phyloP scores from a whole-genome alignment of 2,113 vertebrate species.

The Collichthys lucidus region DNA sequence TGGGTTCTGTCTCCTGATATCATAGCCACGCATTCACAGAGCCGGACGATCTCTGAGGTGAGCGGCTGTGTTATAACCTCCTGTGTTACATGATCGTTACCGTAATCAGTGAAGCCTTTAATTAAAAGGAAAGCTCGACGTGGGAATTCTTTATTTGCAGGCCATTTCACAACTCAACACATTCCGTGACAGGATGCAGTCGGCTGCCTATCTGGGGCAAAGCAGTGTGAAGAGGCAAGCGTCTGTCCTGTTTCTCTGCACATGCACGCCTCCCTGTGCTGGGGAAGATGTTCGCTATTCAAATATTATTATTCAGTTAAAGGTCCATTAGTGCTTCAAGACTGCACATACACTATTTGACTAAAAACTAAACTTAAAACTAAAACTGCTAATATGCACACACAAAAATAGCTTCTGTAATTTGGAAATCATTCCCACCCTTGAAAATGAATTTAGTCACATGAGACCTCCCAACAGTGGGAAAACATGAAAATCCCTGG shows the following conservation, averaged over 20 bases:
- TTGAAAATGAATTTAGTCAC: slow-evolving; percentile 46
- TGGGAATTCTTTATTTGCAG: slow-evolving; percentile 62
- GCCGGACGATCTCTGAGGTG: not conserved
- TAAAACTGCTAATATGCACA: not conserved
- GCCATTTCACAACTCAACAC: slow-evolving; percentile 68
- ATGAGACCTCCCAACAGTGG: slow-evolving; percentile 24
- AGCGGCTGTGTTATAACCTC: not conserved
- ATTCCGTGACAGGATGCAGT: slow-evolving; percentile 62
- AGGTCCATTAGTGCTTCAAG: not conserved
- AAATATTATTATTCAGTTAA: not conserved
- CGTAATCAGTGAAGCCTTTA: slow-evolving; percentile 36
- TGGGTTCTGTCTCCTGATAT: slow-evolving; percentile 27
- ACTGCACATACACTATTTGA: not conserved
- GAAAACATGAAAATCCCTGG: slow-evolving; percentile 52
- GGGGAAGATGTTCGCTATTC: not conserved
- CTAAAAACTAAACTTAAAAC: not conserved
- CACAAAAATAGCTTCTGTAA: not conserved
- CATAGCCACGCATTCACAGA: slow-evolving; percentile 40
- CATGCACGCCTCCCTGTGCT: not conserved
- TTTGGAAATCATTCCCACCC: slow-evolving; percentile 2
- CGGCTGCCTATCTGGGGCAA: slow-evolving; percentile 62
- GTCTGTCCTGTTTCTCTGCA: slow-evolving; percentile 35
- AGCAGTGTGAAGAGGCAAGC: slow-evolving; percentile 49
- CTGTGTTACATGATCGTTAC: slow-evolving; percentile 1
- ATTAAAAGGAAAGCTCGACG: slow-evolving; percentile 41